Conservation (phyloP, 2,113 vertebrate genomes). For the Geococcyx californianus region DNA sequence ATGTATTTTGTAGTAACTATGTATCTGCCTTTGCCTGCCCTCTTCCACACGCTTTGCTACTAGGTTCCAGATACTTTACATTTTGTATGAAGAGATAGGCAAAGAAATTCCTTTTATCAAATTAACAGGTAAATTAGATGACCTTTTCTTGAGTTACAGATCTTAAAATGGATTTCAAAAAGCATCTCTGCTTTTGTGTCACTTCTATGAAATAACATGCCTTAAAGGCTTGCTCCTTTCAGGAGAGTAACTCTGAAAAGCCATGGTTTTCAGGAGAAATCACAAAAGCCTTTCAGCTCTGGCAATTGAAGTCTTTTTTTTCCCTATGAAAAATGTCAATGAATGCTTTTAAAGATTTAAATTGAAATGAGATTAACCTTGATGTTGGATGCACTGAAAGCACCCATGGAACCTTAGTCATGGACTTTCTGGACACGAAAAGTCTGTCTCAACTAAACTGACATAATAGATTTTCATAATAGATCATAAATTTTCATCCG, state of each 20-base stretch:
- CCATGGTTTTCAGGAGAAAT: constrained; percentile 43
- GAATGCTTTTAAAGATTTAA: constrained; percentile 16
- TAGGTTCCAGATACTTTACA: not conserved
- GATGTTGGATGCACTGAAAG: not conserved
- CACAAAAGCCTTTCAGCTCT: constrained; percentile 7
- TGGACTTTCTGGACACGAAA: not conserved
- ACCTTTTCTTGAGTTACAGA: not conserved
- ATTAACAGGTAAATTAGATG: not conserved
- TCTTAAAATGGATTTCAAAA: constrained; percentile 1
- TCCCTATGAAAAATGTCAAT: constrained; percentile 8
- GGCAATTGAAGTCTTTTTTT: not conserved
- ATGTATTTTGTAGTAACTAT: not conserved
- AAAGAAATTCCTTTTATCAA: not conserved
- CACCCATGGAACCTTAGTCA: not conserved
- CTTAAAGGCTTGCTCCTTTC: constrained; percentile 30
- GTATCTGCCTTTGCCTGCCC: not conserved
- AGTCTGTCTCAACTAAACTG: not conserved
- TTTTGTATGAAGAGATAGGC: not conserved
- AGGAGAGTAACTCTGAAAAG: constrained; percentile 21
- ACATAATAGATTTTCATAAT: no score
- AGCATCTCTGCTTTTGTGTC: constrained; percentile 14
- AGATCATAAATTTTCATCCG: not conserved
- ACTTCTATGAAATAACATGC: not conserved
- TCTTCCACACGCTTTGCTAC: not conserved
- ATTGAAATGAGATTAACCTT: not conserved